phyloP scores from a whole-genome alignment of 2,113 vertebrate genomes.

The Rhabdomys dilectus region DNA sequence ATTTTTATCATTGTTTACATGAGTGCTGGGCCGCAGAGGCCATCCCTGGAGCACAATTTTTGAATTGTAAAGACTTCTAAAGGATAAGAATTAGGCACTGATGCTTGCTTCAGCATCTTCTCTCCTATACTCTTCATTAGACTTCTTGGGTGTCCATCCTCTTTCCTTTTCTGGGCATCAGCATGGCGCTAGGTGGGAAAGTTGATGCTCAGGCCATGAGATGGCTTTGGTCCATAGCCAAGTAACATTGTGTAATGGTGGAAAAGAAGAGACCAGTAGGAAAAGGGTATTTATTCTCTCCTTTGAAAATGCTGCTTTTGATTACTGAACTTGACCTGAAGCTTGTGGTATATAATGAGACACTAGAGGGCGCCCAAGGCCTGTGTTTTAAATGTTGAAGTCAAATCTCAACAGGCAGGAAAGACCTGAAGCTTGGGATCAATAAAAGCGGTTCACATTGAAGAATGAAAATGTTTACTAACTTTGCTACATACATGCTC shows the following conservation, averaged over 20 bases:
- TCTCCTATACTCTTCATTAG: background rate
- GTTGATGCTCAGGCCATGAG: background rate
- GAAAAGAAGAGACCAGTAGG: background rate
- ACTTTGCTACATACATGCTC: background rate
- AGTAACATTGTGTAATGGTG: background rate
- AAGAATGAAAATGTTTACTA: conserved; percentile 29
- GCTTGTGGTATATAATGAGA: background rate
- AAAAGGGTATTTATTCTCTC: background rate
- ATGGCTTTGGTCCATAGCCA: background rate
- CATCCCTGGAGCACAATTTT: background rate
- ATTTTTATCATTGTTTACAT: background rate
- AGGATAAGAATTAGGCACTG: background rate
- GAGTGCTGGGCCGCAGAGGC: background rate
- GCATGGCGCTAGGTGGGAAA: background rate
- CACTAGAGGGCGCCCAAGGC: conserved; percentile 67
- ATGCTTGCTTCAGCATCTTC: background rate
- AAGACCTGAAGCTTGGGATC: background rate
- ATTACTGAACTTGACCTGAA: background rate
- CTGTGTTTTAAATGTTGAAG: conserved; percentile 17
- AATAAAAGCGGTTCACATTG: background rate
- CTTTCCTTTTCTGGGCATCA: background rate
- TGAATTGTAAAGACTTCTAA: background rate
- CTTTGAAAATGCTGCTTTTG: conserved; percentile 37
- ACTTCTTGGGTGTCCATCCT: background rate
- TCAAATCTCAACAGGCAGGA: rapidly evolving